Conservation (phyloP, 1,140 invertebrate genomes). For the Drosophila punjabiensis region DNA sequence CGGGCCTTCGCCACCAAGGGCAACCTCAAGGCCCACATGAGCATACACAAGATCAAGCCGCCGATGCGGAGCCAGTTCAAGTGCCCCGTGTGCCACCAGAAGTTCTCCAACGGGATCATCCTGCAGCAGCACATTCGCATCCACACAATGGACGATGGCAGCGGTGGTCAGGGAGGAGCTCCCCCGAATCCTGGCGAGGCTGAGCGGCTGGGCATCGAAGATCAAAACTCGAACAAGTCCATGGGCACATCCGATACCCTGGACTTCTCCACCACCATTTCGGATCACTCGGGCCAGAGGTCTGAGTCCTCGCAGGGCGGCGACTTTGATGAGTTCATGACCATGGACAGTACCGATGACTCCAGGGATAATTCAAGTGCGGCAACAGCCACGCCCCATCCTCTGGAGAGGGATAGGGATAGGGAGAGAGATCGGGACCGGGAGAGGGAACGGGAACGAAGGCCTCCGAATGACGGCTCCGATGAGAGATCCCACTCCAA, state of each 20-base stretch:
- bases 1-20: conserved; percentile 99
- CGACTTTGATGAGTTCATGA: conserved; percentile 83
- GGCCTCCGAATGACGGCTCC: conserved; percentile 29
- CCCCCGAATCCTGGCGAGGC: conserved; percentile 27
- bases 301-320: conserved; percentile 82
- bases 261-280: conserved; percentile 79
- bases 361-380: conserved; percentile 73
- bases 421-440: conserved; percentile 10
- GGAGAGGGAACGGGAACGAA: conserved; percentile 10
- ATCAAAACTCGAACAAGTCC: conserved; percentile 82
- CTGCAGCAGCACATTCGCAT: conserved; percentile 97
- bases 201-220: conserved; percentile 60
- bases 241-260: conserved; percentile 80
- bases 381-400: conserved; percentile 56
- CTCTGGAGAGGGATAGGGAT: conserved; percentile 44
- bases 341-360: conserved; percentile 82
- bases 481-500: conserved; percentile 60
- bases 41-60: conserved; percentile 97
- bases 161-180: conserved; percentile 85
- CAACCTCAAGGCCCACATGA: conserved; percentile 99
- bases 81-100: conserved; percentile 99
- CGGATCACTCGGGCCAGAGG: conserved; percentile 78
- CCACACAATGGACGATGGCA: conserved; percentile 92
- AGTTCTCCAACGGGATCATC: conserved; percentile 97
- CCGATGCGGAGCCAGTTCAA: conserved; percentile 97